A percentile compares a stretch with the other conserved stretches of the same genome.
phyloP scores from a whole-genome alignment of 1,140 invertebrate genomes.

The Microplitis mediator region DNA sequence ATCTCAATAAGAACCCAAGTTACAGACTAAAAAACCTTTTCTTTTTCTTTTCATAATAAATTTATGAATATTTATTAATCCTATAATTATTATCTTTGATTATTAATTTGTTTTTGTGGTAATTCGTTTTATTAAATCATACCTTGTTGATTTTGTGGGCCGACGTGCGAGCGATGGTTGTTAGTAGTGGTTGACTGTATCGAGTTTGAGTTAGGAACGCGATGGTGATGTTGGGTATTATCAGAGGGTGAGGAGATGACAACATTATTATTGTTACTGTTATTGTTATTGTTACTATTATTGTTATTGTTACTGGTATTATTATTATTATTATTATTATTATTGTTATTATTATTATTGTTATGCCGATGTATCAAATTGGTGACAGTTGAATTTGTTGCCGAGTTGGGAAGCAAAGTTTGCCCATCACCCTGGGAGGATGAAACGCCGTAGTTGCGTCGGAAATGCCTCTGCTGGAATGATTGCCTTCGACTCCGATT shows the following conservation, averaged over 20 bases:
- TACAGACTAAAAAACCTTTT: no score
- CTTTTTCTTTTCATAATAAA: no score
- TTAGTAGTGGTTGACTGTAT: constrained; percentile 43
- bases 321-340: constrained; percentile 26
- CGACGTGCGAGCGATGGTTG: constrained; percentile 48
- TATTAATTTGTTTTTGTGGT: no score
- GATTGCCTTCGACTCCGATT: constrained; percentile 48
- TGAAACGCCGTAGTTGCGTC: constrained; percentile 55
- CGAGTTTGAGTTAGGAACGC: constrained; percentile 50
- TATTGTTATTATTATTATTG: not conserved
- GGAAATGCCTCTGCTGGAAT: constrained; percentile 54
- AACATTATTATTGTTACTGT: constrained; percentile 11
- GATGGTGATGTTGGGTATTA: constrained; percentile 45
- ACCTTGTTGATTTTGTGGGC: constrained; percentile 48
- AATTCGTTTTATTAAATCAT: constrained; percentile 23
- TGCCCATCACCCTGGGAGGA: constrained; percentile 55
- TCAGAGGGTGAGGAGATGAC: constrained; percentile 48
- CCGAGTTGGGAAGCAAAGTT: constrained; percentile 52
- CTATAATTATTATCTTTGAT: no score
- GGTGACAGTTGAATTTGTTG: constrained; percentile 41
- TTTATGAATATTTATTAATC: no score
- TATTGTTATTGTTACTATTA: constrained; percentile 23
- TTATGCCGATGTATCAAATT: constrained; percentile 46
- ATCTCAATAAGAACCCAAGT: no score
- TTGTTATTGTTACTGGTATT: constrained; percentile 10